Evolutionary conservation across 2,113 vertebrate genomes (phyloP).

Genomic region (Hippolais icterina): DNA sequence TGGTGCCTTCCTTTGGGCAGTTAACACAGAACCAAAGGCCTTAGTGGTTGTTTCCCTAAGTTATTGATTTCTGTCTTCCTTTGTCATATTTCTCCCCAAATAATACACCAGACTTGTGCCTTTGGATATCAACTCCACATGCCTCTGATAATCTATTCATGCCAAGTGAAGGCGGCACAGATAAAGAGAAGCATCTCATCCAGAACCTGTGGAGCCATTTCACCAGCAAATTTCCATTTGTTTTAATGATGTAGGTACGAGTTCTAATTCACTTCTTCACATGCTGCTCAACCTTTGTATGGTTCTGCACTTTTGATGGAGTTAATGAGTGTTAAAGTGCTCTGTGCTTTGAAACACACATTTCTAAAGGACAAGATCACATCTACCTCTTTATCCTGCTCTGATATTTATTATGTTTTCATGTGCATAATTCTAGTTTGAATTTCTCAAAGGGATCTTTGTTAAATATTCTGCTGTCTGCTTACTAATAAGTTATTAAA

Average conservation of each 20-base stretch:
- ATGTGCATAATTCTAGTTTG: not conserved
- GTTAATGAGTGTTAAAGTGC: not conserved
- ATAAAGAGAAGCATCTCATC: not conserved
- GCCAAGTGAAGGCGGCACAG: not conserved
- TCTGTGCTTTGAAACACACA: not conserved
- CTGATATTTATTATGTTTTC: not conserved
- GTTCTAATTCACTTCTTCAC: not conserved
- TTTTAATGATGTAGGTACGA: not conserved
- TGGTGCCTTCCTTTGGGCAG: not conserved
- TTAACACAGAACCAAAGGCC: not conserved
- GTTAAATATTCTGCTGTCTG: not conserved
- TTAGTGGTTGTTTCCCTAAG: not conserved
- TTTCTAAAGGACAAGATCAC: not conserved
- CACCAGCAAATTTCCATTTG: not conserved
- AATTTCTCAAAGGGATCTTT: not conserved
- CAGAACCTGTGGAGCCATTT: not conserved
- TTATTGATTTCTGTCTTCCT: not conserved
- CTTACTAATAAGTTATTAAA: not conserved
- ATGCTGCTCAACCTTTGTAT: not conserved
- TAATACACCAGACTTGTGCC: rapidly evolving
- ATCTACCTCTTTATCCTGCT: not conserved
- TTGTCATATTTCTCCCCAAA: not conserved
- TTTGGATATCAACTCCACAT: rapidly evolving
- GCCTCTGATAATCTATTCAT: not conserved
- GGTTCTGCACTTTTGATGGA: not conserved